These are phyloP conservation scores for Phrynocephalus guinanensis DNA, from an alignment of 2,797 vertebrate species.

Conservation along the genomic window DNA sequence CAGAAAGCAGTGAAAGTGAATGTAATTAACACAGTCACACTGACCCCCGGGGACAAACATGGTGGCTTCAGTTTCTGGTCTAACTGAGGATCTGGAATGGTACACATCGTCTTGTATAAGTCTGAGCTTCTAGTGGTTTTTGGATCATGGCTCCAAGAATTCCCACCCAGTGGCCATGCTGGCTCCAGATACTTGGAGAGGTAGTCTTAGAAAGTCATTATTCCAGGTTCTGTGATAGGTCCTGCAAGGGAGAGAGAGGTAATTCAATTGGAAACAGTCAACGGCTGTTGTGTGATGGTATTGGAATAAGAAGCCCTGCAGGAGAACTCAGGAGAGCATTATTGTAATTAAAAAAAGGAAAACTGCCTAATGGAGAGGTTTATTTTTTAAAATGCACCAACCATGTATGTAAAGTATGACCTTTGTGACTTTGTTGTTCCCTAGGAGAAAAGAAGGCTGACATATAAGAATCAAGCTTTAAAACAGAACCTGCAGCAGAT, in stretches of 20 bases:
- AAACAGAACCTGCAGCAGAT: constrained; percentile 72
- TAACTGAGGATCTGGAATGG: neutral
- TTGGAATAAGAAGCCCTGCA: too few relatives aligned
- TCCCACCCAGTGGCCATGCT: too few relatives aligned
- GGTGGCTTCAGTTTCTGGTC: neutral
- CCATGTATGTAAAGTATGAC: rapidly evolving
- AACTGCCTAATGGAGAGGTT: neutral
- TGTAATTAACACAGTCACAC: too few relatives aligned
- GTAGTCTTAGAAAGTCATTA: too few relatives aligned
- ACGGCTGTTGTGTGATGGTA: neutral
- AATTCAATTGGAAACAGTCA: neutral
- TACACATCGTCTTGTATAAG: neutral
- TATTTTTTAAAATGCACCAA: rapidly evolving
- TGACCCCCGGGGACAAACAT: too few relatives aligned
- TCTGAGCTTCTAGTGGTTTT: neutral
- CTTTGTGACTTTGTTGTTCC: constrained; percentile 22
- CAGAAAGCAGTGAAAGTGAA: too few relatives aligned
- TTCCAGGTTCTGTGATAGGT: too few relatives aligned
- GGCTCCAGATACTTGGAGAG: too few relatives aligned
- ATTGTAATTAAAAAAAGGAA: neutral
- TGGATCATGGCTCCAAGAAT: too few relatives aligned
- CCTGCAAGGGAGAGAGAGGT: too few relatives aligned
- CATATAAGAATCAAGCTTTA: constrained; percentile 71
- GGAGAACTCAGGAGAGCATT: too few relatives aligned
- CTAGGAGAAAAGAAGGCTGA: constrained; percentile 76